Evolutionary conservation across 1,140 invertebrate species (phyloP), one percentile per base, ranked within the genome.

Genomic region (Battus philenor): DNA sequence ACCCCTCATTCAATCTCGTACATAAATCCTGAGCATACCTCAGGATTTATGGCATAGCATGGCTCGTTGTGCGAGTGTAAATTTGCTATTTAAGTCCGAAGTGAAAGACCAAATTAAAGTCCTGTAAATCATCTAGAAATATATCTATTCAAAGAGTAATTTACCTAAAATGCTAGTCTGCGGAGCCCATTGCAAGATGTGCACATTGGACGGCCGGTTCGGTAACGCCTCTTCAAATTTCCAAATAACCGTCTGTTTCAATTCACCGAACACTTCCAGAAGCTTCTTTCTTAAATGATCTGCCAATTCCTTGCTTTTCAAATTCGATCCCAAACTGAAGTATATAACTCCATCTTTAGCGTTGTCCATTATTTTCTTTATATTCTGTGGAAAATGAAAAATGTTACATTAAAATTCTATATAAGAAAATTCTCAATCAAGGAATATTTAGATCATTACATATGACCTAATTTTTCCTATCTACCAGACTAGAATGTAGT

Each of bases 311-410:
- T 66, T 73, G 33, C 84, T 83, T 29, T 87, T 87, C 0, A 91
- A 55, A 71, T 89, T 89, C 0, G 89, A 90, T 1, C 90, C 91
- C 55, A 91, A 78, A 36, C 86, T 91, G 30, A 92, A 90, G 47
- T 89, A 91, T 27, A 92, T 79, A 0, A 89, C 88, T 1, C 90
- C 90, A 27, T 90, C 52, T 36, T 76, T 77, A 1, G 87, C 78
- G 43, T 70, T 77, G 31, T 90, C 86, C 31, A 91, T 74, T 4
- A 89, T 88, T 15, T 81, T 69, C 59, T 89, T 51, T n/a, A 88
- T 66, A 39, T 87, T 68, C 78, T 82, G 2, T 3, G 6, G 6
- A 20, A 34, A 47, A 47, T 47, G 8, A 32, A n/a, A 33, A 10
- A 34, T 26, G 13, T n/a, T n/a, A 34, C 9, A 36, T 26, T 11